Base-by-base conservation (phyloP, 35 echinoderm and acorn worm species). In the Acanthaster planci region DNA sequence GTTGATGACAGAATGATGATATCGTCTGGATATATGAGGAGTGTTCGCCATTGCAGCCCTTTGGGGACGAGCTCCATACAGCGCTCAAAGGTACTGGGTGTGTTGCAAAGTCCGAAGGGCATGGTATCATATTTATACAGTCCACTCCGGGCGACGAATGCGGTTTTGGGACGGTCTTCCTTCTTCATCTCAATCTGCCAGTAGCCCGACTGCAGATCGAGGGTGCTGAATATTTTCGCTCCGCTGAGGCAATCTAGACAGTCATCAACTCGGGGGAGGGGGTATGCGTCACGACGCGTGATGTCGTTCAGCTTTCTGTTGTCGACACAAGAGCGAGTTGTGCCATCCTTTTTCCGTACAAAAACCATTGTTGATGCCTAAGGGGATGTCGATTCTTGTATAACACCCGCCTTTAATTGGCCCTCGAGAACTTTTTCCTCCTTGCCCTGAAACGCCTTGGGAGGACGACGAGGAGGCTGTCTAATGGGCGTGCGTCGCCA, bases 121-220 rank as follows among this genome's bases (percentile, higher is more conserved):
- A 92, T 86, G 16, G 84, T 86, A 0, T 82, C 39, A 30, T 87
- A 92, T 37, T 92, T 79, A 38, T 77, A 92, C 8, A 81, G 40
- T 0, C 90, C 90, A 10, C 39, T 82, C 56, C 85, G 52, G 8
- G 85, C 87, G 0, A 86, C 34, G 40, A 92, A 87, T 27, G 84
- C 90, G 9, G 90, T 92, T 77, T 92, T 92, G 1, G 84, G 80
- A 30, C 87, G 37, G 52, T 89, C 87, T 18, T 51, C 36, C 54
- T 78, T 36, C 31, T 91, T 85, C 39, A 85, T 47, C 75, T 82
- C 90, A 35, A 92, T 87, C 54, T 92, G 84, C 90, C 90, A 92
- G 35, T 92, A 92, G 3, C 78, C 90, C 16, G 87, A 86, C 38
- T 86, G 83, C 31, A 91, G 50, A 60, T 91, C 89, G 7, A 91